Evolutionary conservation across 2,888 invertebrate genomes (phyloP).

Genomic region (Aspidapion aeneum): DNA sequence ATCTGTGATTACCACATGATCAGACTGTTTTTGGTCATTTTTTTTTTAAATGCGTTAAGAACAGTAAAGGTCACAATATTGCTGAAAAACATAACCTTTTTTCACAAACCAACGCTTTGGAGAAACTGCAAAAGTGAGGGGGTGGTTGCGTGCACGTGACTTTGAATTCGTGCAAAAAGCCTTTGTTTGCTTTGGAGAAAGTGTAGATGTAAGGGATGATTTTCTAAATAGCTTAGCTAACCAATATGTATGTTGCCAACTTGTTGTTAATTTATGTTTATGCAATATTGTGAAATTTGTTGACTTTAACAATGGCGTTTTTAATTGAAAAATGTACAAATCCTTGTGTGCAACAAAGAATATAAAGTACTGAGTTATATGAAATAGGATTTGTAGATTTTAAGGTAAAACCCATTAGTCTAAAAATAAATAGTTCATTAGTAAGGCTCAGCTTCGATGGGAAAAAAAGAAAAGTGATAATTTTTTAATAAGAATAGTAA

Average conservation of each 20-base stretch:
- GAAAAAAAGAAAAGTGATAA: constrained; percentile 50
- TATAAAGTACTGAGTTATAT: background rate
- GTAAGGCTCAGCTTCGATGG: constrained; percentile 47
- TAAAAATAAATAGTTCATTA: constrained; percentile 25
- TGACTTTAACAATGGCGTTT: background rate
- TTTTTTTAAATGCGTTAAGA: too few relatives aligned
- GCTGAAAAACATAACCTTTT: too few relatives aligned
- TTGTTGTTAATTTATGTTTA: too few relatives aligned
- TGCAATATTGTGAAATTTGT: too few relatives aligned
- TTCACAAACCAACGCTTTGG: background rate
- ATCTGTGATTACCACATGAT: constrained; percentile 51
- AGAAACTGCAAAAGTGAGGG: too few relatives aligned
- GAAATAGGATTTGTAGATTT: background rate
- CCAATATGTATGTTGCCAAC: too few relatives aligned
- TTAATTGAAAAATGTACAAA: background rate
- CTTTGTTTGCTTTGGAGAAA: too few relatives aligned
- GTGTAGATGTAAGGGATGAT: too few relatives aligned
- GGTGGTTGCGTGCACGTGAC: too few relatives aligned
- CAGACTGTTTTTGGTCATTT: constrained; percentile 33
- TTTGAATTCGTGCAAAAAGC: too few relatives aligned
- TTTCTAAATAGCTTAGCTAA: too few relatives aligned
- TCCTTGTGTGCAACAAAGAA: background rate
- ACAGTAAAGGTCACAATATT: too few relatives aligned
- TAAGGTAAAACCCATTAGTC: background rate
- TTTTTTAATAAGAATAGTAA: constrained; percentile 46